Percentiles rank a stretch among this genome's conserved stretches.
Evolutionary conservation across 1,140 invertebrate species (phyloP).

Genomic region (Hypsibius dujardini): DNA sequence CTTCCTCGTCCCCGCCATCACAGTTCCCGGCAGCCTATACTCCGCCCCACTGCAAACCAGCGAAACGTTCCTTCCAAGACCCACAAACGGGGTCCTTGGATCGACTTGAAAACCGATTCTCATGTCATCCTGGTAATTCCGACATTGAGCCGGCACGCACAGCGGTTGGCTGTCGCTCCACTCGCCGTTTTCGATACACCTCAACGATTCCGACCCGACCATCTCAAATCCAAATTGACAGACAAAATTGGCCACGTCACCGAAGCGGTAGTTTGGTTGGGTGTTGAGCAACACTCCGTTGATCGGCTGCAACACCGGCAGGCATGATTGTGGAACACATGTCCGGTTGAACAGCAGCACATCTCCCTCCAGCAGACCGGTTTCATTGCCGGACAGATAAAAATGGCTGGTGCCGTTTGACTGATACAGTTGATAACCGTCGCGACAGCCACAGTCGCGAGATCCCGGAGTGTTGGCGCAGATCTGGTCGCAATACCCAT

Average conservation of each 20-base stretch:
- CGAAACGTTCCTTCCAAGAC: neutral
- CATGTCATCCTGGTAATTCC: constrained; percentile 43
- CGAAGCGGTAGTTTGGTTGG: constrained; percentile 63
- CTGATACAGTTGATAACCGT: constrained; percentile 74
- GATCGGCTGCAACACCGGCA: constrained; percentile 54
- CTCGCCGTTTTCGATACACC: constrained; percentile 68
- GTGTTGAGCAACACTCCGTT: constrained; percentile 73
- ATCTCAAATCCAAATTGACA: constrained; percentile 88
- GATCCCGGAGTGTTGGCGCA: constrained; percentile 49
- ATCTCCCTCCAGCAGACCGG: constrained; percentile 67
- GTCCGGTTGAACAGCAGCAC: constrained; percentile 79
- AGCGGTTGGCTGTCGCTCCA: constrained; percentile 85
- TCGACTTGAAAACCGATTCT: constrained; percentile 29
- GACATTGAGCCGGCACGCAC: constrained; percentile 36
- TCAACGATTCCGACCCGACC: constrained; percentile 57
- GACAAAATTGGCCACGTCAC: constrained; percentile 71
- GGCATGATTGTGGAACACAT: constrained; percentile 75
- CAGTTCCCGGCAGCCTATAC: neutral
- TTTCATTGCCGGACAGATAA: constrained; percentile 57
- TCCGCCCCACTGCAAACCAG: neutral
- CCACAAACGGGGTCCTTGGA: neutral
- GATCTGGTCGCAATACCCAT: constrained; percentile 36
- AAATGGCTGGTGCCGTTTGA: constrained; percentile 80
- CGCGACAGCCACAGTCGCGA: constrained; percentile 70
- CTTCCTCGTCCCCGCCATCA: neutral